Evolutionary conservation across 2,888 invertebrate genomes (phyloP), one percentile per base, ranked within the genome.

Genomic region (Drosophila dives): DNA sequence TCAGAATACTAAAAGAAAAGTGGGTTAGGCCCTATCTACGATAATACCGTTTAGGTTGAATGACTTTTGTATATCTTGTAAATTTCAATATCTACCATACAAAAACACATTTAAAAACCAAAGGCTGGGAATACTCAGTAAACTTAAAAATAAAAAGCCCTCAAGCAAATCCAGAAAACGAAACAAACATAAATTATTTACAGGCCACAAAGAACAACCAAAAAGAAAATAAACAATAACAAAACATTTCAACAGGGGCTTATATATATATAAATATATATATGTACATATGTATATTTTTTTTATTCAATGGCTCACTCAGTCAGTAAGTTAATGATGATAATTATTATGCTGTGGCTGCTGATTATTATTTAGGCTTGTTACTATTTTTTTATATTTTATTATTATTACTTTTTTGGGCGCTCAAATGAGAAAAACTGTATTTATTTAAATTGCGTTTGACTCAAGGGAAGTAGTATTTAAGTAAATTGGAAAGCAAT

Each of bases 271-370:
- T 3, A 17, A 17, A 3, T 17, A 38, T 2, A 3, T 38, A 34
- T 34, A 26, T 3, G 6, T 29, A 29, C 6, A 34, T 34, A n/a
- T n/a, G n/a, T n/a, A 69, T 49, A 40, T 34, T n/a, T n/a, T 45
- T 68, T 68, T 56, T 0, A 4, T 49, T 56, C 60, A 76, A 75
- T 73, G 61, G 70, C 60, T 83, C 67, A 79, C 56, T 85, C 80
- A 84, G 86, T 84, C 85, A 82, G 77, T 82, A 72, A 89, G 88
- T 87, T 89, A 89, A 89, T 86, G 90, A 83, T 77, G 63, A 80
- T 87, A 74, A 83, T 83, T 86, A 79, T 89, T 74, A 79, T 72
- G 84, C 72, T 71, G 66, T 53, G 70, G 54, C 40, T 56, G 74
- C 32, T 70, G 74, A 81, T 68, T 74, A 78, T 83, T 83, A 80